phyloP scores from a whole-genome alignment of 1,140 invertebrate species.

The Drosophila cardini region DNA sequence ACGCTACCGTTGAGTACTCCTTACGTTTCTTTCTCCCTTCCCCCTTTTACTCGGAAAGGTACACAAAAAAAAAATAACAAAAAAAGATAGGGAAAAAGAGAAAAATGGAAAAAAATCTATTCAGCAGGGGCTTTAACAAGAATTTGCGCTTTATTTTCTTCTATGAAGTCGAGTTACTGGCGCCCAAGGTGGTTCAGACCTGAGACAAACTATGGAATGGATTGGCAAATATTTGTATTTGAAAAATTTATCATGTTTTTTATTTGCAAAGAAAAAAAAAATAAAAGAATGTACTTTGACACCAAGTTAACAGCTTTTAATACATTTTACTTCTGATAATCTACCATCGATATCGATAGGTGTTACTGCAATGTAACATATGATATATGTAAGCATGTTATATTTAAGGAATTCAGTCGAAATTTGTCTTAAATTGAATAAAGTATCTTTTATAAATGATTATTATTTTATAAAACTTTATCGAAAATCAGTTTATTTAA shows the following conservation, averaged over 20 bases:
- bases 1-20: constrained; percentile 52
- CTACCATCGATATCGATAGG: neutral
- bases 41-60: constrained; percentile 5
- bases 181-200: constrained; percentile 29
- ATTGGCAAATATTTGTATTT: constrained; percentile 32
- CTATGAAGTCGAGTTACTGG: constrained; percentile 53
- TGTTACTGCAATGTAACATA: neutral
- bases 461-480: neutral
- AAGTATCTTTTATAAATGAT: neutral
- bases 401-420: too few species aligned
- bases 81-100: constrained; percentile 18
- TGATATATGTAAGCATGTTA: neutral
- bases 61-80: constrained; percentile 48
- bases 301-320: constrained; percentile 1
- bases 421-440: too few species aligned
- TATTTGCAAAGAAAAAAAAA: neutral
- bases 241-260: constrained; percentile 16
- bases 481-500: neutral
- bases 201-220: constrained; percentile 32
- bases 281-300: neutral
- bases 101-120: constrained; percentile 46
- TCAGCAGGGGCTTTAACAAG: constrained; percentile 68
- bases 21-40: constrained; percentile 16
- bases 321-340: neutral
- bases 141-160: constrained; percentile 72